Evolutionary conservation across 2,797 vertebrate species (phyloP).

Genomic region (Taenioides sp.): DNA sequence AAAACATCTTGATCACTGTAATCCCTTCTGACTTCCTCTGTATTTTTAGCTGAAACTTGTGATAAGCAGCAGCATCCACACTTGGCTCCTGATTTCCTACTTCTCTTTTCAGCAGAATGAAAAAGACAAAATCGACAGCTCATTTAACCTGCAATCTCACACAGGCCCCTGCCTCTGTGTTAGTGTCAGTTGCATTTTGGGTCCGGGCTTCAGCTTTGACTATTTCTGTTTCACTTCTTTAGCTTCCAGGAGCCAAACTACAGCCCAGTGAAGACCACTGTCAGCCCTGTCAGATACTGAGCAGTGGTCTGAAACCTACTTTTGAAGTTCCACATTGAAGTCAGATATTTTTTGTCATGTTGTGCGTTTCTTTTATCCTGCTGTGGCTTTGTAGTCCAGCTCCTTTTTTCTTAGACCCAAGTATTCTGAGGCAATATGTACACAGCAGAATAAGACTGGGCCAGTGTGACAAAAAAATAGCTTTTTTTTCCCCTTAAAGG

Average conservation of each 20-base stretch:
- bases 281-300: neutral
- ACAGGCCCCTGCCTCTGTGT: neutral
- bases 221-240: neutral
- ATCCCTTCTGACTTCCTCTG: no score
- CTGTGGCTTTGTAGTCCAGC: constrained; percentile 2
- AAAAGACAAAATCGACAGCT: neutral
- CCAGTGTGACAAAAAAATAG: no score
- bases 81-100: neutral
- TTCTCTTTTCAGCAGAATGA: neutral
- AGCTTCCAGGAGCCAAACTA: neutral
- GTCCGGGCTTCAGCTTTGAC: neutral
- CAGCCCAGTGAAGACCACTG: neutral
- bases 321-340: constrained; percentile 7
- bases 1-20: neutral
- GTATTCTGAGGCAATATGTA: neutral
- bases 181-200: neutral
- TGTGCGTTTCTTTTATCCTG: constrained; percentile 8
- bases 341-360: constrained; percentile 9
- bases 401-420: neutral
- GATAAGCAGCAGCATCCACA: neutral
- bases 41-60: neutral
- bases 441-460: neutral
- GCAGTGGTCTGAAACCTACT: neutral
- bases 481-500: no score
- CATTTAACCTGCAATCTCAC: neutral